These are phyloP conservation scores for Mystacornis crossleyi DNA, from an alignment of 2,113 vertebrate genomes.

Conservation along the genomic window DNA sequence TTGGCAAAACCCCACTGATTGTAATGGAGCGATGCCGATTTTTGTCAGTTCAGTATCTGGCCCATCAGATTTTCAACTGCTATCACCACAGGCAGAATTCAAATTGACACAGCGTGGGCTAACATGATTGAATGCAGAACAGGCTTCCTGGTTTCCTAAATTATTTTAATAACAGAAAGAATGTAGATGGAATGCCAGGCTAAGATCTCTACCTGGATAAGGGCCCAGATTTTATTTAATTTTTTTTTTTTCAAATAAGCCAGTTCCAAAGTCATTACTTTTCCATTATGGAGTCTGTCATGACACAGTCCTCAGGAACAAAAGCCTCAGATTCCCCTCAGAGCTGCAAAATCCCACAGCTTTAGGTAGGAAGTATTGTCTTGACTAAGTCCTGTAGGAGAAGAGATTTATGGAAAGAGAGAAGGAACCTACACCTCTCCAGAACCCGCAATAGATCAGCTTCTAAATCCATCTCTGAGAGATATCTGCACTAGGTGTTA, in stretches of 20 bases:
- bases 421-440: background rate
- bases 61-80: constrained; percentile 69
- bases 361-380: background rate
- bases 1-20: constrained; percentile 42
- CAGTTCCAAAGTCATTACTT: constrained; percentile 43
- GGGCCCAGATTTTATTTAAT: constrained; percentile 63
- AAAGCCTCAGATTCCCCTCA: background rate
- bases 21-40: constrained; percentile 26
- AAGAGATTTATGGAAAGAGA: background rate
- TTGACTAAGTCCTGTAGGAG: background rate
- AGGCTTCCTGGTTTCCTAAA: constrained; percentile 66
- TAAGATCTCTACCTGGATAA: constrained; percentile 73
- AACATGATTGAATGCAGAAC: constrained; percentile 62
- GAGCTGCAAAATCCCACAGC: background rate
- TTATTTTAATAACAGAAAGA: constrained; percentile 79
- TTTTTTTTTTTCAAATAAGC: constrained; percentile 23
- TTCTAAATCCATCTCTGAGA: background rate
- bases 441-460: background rate
- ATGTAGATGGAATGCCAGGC: constrained; percentile 73
- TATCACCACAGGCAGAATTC: constrained; percentile 69
- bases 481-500: background rate
- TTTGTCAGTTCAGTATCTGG: constrained; percentile 48
- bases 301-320: background rate
- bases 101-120: constrained; percentile 68
- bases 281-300: background rate